These are phyloP conservation scores for Drosophila koepferae DNA, from an alignment of 2,888 invertebrate genomes.

Conservation along the genomic window DNA sequence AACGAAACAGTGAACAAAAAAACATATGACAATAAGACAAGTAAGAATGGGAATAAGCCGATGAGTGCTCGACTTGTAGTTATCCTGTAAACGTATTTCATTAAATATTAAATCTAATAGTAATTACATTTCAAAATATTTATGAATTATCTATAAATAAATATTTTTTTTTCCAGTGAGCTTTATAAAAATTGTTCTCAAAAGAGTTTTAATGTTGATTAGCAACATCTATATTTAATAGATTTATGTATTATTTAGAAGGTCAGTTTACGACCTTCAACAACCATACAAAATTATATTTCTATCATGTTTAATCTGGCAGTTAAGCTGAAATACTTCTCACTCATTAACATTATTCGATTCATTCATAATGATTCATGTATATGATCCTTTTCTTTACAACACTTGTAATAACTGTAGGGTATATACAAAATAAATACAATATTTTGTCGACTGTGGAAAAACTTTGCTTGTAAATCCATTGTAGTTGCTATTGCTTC, in stretches of 20 bases:
- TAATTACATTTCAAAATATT: neutral
- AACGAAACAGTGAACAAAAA: slow-evolving; percentile 21
- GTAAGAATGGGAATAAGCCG: neutral
- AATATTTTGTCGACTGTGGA: slow-evolving; percentile 51
- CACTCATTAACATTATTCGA: neutral
- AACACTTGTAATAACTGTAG: neutral
- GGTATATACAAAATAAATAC: slow-evolving; percentile 14
- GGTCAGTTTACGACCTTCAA: neutral
- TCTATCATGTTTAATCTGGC: neutral
- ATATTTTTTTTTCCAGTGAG: neutral
- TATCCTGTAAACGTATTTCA: neutral
- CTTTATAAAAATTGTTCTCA: neutral
- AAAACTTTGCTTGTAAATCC: slow-evolving; percentile 44
- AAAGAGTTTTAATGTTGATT: neutral
- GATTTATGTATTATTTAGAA: neutral
- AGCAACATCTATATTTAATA: too few relatives aligned
- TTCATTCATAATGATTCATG: too few relatives aligned
- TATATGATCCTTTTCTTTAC: neutral
- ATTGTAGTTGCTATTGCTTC: slow-evolving; percentile 25
- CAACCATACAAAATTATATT: too few relatives aligned
- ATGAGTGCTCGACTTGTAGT: neutral
- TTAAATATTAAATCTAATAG: neutral
- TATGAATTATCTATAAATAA: neutral
- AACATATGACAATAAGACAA: slow-evolving; percentile 17
- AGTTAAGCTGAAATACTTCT: neutral